Evolutionary conservation across 2,888 invertebrate species (phyloP), one percentile per base, ranked within the genome.

Genomic region (Agelastica alni): DNA sequence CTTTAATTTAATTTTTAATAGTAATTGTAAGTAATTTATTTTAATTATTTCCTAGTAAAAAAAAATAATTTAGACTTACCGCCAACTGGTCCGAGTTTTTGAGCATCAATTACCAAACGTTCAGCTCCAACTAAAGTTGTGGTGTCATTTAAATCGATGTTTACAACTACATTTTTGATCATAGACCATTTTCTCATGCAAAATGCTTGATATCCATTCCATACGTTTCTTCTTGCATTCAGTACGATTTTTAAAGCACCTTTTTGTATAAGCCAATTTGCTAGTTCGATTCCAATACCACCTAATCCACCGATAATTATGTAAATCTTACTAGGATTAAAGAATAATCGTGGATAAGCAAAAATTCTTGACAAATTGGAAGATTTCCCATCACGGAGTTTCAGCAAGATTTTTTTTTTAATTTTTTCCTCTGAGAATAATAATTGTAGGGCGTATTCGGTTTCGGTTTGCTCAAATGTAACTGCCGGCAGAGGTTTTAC

Each of bases 391-490:
- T 66, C 59, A 14, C 71, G 53, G 16, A 74, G 64, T 65, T 78
- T 70, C 16, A 81, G 69, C n/a, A 81, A 53, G 1, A 79, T 77
- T 79, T 93, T 93, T 41, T 92, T 93, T 44, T 89, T 87, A 70
- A 93, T 92, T 73, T 91, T 90, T 20, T 90, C 85, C n/a, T n/a
- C n/a, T n/a, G n/a, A n/a, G n/a, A n/a, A n/a, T n/a, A n/a, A n/a
- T n/a, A n/a, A n/a, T n/a, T n/a, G 13, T 80, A 77, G 0, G 82
- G 80, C n/a, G n/a, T n/a, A n/a, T n/a, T n/a, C 91, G 53, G 81
- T 77, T 68, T 89, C 81, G 52, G 84, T 78, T 18, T 78, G 79
- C 1, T 77, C 70, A 68, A 90, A 93, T 1, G 86, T 78, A 0
- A 83, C 85, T 2, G 82, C 76, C 1, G 81, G 78, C 2, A 93